A percentile compares a stretch with the other conserved stretches of the same genome.
phyloP scores from a whole-genome alignment of 2,888 invertebrate species.

The Zonitis immaculata region DNA sequence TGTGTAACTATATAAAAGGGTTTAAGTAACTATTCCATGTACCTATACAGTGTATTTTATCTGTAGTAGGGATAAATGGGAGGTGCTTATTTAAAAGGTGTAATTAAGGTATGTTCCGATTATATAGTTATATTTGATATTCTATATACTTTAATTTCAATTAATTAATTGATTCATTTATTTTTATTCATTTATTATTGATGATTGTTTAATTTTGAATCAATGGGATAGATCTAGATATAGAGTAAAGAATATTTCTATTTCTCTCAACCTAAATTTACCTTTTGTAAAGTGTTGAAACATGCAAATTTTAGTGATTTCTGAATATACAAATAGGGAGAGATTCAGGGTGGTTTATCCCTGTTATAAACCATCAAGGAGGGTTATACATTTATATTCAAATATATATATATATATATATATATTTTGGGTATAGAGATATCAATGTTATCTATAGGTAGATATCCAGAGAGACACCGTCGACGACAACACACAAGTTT shows the following conservation, averaged over 20 bases:
- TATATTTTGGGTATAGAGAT: too few species aligned
- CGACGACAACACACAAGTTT: slow-evolving; percentile 36
- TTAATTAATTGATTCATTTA: too few species aligned
- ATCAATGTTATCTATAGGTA: slow-evolving; percentile 1
- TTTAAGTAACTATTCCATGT: too few species aligned
- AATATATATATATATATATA: not conserved
- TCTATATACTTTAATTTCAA: too few species aligned
- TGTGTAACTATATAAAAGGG: slow-evolving; percentile 8
- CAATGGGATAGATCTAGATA: too few species aligned
- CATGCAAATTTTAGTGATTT: slow-evolving; percentile 34
- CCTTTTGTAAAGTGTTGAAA: slow-evolving; percentile 17
- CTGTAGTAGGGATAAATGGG: slow-evolving; percentile 30
- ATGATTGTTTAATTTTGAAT: too few species aligned
- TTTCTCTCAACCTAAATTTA: too few species aligned
- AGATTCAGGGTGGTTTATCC: slow-evolving; percentile 31
- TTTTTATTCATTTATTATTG: too few species aligned
- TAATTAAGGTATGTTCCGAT: not conserved
- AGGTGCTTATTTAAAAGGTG: slow-evolving; percentile 24
- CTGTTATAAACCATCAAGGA: slow-evolving; percentile 31
- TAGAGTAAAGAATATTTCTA: too few species aligned
- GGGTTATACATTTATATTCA: slow-evolving; percentile 17
- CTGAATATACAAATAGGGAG: slow-evolving; percentile 32
- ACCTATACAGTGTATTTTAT: slow-evolving; percentile 21
- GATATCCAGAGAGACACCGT: slow-evolving; percentile 22
- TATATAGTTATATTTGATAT: too few species aligned